Base-by-base conservation (phyloP, 1,140 invertebrate species). In the Drosophila nigrodunni region DNA sequence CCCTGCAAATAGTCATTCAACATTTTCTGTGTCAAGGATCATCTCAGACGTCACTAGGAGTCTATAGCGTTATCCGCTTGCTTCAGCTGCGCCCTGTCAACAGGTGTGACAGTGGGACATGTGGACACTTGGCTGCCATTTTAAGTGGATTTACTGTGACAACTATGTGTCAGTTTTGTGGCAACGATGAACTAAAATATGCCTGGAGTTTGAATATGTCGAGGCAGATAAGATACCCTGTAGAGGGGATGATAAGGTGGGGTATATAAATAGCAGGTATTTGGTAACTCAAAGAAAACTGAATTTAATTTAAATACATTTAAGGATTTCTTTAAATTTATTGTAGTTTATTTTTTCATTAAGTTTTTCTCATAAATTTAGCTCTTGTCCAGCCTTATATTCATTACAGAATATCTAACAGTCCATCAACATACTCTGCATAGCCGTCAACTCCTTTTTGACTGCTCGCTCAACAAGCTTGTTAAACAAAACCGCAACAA, bases 131-230 rank as follows among this genome's bases (percentile, higher is more conserved):
- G 77, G 73, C 54, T 88, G 85, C 72, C 83, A 80, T 75, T 83
- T 82, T 67, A 75, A 83, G 85, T 88, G 85, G 83, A 88, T 88
- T 89, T 80, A 75, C 67, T 54, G 39, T 70, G 83, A 88, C 83
- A 72, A 69, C 80, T 57, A 82, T 72, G 69, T 82, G 73, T 77
- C 74, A 74, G 64, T 18, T 49, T 15, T 13, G 35, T 65, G 69
- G 30, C 43, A 66, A 4, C 30, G 13, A 7, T 21, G 46, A 41
- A 43, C 13, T 41, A 68, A 85, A 71, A 54, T 72, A 65, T 71
- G 74, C 74, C 65, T 47, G 43, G 44, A 71, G 69, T 67, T 25
- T 21, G 39, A 52, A 71, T 47, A 13, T 50, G n/a, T 61, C 46
- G 47, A 30, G 9, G 18, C 21, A 30, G 30, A 30, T 34, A 43